These are phyloP conservation scores for Clarias macrocephalus DNA, from an alignment of 2,113 vertebrate genomes.

Conservation along the genomic window DNA sequence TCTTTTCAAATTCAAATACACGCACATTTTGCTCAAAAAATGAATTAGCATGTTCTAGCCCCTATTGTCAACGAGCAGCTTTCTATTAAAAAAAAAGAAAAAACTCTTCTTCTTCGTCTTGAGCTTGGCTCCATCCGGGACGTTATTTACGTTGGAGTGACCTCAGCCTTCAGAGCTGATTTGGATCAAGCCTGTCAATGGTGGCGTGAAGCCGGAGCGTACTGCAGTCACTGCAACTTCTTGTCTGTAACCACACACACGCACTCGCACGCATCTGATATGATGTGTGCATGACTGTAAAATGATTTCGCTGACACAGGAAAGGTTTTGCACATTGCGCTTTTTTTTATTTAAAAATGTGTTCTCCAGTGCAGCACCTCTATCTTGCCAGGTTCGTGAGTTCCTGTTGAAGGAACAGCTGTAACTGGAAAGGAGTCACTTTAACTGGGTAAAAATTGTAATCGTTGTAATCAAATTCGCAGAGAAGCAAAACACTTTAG, in stretches of 20 bases:
- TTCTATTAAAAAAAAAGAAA: constrained; percentile 36
- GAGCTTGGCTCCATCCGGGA: constrained; percentile 45
- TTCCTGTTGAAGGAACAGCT: neutral
- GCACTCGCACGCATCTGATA: neutral
- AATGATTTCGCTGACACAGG: neutral
- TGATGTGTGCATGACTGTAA: neutral
- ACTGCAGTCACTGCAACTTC: constrained; percentile 66
- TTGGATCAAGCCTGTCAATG: constrained; percentile 79
- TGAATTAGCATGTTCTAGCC: constrained; percentile 60
- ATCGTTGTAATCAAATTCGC: neutral
- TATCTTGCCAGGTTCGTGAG: neutral
- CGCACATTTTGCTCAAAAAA: constrained; percentile 47
- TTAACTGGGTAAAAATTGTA: neutral
- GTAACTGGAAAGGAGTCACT: neutral
- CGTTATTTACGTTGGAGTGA: constrained; percentile 77
- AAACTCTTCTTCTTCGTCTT: constrained; percentile 12
- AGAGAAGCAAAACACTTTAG: neutral
- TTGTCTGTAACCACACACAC: constrained; percentile 57
- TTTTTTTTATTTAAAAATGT: neutral
- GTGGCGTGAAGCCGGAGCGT: constrained; percentile 73
- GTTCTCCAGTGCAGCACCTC: neutral
- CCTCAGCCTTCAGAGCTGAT: constrained; percentile 75
- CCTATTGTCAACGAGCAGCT: constrained; percentile 44
- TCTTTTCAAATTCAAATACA: constrained; percentile 58
- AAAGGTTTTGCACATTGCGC: neutral